These are phyloP conservation scores for Pseudoatta argentina DNA, from an alignment of 1,140 invertebrate genomes.

Conservation along the genomic window DNA sequence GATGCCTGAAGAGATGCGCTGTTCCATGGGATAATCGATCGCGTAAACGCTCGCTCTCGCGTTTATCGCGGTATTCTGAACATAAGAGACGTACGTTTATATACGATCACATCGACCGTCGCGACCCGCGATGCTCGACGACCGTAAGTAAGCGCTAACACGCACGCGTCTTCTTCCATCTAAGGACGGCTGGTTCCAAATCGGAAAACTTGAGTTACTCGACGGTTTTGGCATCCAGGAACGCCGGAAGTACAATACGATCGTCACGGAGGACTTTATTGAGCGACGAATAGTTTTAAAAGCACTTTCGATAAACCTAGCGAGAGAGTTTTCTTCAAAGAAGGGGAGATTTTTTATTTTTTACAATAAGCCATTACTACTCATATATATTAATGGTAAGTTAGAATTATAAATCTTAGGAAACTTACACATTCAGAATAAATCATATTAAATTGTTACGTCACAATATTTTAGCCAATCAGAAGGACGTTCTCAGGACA, in stretches of 20 bases:
- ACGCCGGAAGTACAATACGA: constrained; percentile 27
- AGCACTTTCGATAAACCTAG: no score
- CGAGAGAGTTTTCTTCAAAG: neutral
- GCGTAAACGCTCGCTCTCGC: neutral
- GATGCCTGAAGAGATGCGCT: constrained; percentile 1
- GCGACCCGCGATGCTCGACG: constrained; percentile 46
- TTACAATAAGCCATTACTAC: no score
- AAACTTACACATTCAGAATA: no score
- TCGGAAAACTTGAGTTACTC: constrained; percentile 66
- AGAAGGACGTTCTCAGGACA: no score
- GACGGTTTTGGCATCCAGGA: constrained; percentile 21
- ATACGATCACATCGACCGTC: constrained; percentile 56
- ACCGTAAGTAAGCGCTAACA: constrained; percentile 42
- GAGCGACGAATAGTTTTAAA: neutral
- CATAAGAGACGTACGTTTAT: constrained; percentile 39
- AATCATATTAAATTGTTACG: no score
- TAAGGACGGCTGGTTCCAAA: constrained; percentile 66
- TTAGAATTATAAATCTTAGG: no score
- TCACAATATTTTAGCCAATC: no score
- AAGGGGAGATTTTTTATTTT: neutral
- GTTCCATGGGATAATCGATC: constrained; percentile 2
- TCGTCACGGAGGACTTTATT: neutral
- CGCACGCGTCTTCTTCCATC: constrained; percentile 45
- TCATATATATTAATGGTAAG: no score
- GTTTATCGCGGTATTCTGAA: constrained; percentile 6